Evolutionary conservation across 2,797 vertebrate genomes (phyloP).

Genomic region (Nothura maculosa): DNA sequence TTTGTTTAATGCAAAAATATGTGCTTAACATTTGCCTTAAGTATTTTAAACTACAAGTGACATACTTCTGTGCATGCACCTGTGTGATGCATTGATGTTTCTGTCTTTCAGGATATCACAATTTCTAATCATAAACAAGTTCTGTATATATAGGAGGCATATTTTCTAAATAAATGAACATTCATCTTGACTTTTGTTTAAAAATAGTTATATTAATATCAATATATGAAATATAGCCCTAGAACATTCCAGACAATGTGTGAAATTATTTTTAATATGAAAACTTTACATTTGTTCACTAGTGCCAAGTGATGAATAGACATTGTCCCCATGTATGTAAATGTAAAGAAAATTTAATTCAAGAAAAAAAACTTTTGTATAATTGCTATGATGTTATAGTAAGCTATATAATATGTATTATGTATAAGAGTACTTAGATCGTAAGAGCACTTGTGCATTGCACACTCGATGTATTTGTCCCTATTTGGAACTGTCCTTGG

Average conservation of each 20-base stretch:
- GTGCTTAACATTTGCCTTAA: background rate
- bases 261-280: background rate
- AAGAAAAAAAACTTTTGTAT: background rate
- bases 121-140: background rate
- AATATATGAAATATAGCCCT: background rate
- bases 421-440: background rate
- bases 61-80: background rate
- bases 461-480: background rate
- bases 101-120: background rate
- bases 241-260: background rate
- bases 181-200: background rate
- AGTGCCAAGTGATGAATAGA: background rate
- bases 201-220: background rate
- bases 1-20: conserved; percentile 41
- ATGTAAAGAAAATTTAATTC: background rate
- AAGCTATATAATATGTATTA: background rate
- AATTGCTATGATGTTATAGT: background rate
- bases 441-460: background rate
- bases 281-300: background rate
- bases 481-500: background rate
- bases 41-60: conserved; percentile 14
- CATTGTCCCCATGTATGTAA: background rate
- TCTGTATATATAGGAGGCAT: background rate
- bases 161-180: background rate
- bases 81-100: background rate